Base-by-base conservation (phyloP, 2,888 invertebrate species). In the Endomychus coccineus region DNA sequence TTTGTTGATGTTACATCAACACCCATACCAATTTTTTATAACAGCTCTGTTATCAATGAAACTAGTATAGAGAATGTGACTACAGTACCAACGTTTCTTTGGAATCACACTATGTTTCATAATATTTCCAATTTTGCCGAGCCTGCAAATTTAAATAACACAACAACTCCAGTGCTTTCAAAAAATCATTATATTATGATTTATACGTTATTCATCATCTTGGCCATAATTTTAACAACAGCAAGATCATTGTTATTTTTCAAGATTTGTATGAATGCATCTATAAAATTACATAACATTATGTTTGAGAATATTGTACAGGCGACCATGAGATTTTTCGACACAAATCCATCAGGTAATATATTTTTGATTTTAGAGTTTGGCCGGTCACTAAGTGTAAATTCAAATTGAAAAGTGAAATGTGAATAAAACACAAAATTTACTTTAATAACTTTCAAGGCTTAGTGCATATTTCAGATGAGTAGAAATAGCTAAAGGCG, bases 241-340 rank as follows among this genome's bases (percentile, higher is more conserved):
- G 62, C 56, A 42, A 73, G 86, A 54, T 83, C 85, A 3, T 58
- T 82, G 3, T 54, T 82, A 27, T 86, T 83, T 64, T 81, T 80
- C 54, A 75, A 75, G 65, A 73, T 81, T 31, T 82, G 83, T 58
- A 81, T 85, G 74, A 74, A 74, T 17, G 78, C 87, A 11, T 84
- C 87, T 0, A 77, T 75, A 44, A 73, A 69, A 34, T 68, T 91
- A 1, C 90, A 91, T 64, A 78, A 82, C 54, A 68, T 65, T 14
- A 88, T 90, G 85, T 86, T 90, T 62, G 66, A 73, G 12, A 75
- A 79, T 49, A 72, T 91, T 19, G 61, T 89, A 6, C 70, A 79
- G 43, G 80, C 85, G 0, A 82, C 85, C 0, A 82, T 87, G 73
- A 67, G 77, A 14, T 91, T 90, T 67, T 91, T 90, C 61, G 84